These are phyloP conservation scores for Nowickia ferox DNA, from an alignment of 2,888 invertebrate genomes.

Conservation along the genomic window DNA sequence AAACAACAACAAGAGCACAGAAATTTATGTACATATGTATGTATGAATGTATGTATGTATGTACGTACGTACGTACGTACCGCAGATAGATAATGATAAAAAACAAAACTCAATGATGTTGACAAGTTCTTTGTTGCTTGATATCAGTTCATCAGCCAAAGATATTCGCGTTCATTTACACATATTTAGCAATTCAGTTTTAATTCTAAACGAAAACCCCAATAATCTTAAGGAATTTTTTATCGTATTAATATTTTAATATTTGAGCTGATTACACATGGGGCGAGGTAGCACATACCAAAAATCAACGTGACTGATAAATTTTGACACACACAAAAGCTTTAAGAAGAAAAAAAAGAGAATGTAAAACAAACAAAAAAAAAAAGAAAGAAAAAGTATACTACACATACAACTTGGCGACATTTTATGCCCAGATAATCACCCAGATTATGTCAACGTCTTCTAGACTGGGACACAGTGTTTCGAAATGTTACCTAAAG, in stretches of 20 bases:
- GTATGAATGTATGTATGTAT: not conserved
- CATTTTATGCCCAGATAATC: conserved; percentile 71
- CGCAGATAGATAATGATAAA: conserved; percentile 43
- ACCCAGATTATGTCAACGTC: conserved; percentile 71
- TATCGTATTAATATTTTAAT: conserved; percentile 54
- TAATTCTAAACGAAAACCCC: conserved; percentile 72
- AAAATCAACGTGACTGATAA: conserved; percentile 72
- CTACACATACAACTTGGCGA: conserved; percentile 60
- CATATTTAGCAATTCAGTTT: conserved; percentile 71
- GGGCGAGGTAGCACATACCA: conserved; percentile 72
- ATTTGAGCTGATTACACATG: conserved; percentile 59
- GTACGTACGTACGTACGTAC: not conserved
- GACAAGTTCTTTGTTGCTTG: conserved; percentile 63
- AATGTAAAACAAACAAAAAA: conserved; percentile 39
- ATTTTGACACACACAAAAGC: conserved; percentile 67
- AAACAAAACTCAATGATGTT: conserved; percentile 63
- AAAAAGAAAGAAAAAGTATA: conserved; percentile 10
- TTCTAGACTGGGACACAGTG: conserved; percentile 58
- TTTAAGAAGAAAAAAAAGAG: conserved; percentile 44
- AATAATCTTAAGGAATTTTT: conserved; percentile 71
- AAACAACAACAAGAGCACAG: not conserved
- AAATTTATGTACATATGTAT: conserved; percentile 6
- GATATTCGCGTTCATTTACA: conserved; percentile 70
- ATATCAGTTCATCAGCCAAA: conserved; percentile 56
- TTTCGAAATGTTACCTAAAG: not conserved